Evolutionary conservation across 2,888 invertebrate species (phyloP), one percentile per base, ranked within the genome.

Genomic region (Opisthograptis luteolata): DNA sequence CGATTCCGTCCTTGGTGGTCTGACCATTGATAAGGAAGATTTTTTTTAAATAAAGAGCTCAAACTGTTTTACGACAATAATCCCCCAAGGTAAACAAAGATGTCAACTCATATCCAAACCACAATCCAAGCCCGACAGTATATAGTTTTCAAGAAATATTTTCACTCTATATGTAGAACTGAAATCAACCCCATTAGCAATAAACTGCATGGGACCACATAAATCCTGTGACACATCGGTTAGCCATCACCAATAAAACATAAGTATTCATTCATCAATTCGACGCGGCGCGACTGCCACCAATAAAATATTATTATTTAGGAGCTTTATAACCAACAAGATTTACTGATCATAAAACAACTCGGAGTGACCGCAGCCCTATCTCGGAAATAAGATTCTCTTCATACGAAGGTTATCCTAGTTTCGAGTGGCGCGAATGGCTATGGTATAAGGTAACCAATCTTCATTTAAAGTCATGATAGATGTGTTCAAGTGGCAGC

Each of bases 231-330:
- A 77, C 78, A 79, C 72, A 72, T 77, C 62, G 72, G 76, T 70
- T 69, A 68, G 66, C 71, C 74, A 74, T 76, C 72, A 65, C 76
- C 80, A 64, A 78, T 86, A 86, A 84, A 87, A 79, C 64, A 65
- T 70, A 74, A 79, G 76, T 69, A 71, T 77, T 73, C 83, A 84
- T 85, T 81, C 85, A 76, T 84, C 84, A 84, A 81, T 81, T 73
- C 68, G 62, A 76, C 74, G 70, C 34, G 44, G 36, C 50, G 74
- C 73, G 75, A 74, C 73, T 67, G 79, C 75, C 78, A 71, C 78
- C 83, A 83, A 82, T 89, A 87, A 89, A 88, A 84, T 72, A 68
- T 81, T 84, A 87, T 85, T 88, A 87, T 87, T 89, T 87, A 87
- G 81, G 73, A 83, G 81, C 85, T 82, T n/a, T 85, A 87, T 88